Conservation (phyloP, 2,113 vertebrate species). For the Megaceryle maxima region DNA sequence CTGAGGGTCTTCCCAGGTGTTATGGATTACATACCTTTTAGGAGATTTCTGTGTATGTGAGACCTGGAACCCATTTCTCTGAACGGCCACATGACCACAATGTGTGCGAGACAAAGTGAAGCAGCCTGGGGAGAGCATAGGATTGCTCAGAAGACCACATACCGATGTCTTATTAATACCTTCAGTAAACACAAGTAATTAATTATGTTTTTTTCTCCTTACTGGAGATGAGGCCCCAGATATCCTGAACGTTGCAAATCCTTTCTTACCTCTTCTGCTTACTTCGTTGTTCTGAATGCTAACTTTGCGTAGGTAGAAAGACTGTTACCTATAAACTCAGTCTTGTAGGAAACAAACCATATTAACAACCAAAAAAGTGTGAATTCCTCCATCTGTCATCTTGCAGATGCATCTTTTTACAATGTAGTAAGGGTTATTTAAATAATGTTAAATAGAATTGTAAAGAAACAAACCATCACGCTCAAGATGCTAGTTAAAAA, state of each 20-base stretch:
- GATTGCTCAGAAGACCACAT: background rate
- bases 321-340: background rate
- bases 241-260: background rate
- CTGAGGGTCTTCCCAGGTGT: background rate
- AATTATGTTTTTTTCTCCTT: background rate
- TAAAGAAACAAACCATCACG: background rate
- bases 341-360: background rate
- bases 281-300: background rate
- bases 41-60: background rate
- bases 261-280: background rate
- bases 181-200: background rate
- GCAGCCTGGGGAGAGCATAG: background rate
- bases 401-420: background rate
- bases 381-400: conserved; percentile 2
- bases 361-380: background rate
- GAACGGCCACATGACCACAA: background rate
- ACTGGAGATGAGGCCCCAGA: background rate
- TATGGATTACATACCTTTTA: background rate
- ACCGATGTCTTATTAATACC: background rate
- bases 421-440: background rate
- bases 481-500: background rate
- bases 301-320: background rate
- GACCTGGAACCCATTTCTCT: background rate
- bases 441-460: background rate
- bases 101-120: background rate